Conservation (phyloP, 2,113 vertebrate genomes). For the Ellobius talpinus region DNA sequence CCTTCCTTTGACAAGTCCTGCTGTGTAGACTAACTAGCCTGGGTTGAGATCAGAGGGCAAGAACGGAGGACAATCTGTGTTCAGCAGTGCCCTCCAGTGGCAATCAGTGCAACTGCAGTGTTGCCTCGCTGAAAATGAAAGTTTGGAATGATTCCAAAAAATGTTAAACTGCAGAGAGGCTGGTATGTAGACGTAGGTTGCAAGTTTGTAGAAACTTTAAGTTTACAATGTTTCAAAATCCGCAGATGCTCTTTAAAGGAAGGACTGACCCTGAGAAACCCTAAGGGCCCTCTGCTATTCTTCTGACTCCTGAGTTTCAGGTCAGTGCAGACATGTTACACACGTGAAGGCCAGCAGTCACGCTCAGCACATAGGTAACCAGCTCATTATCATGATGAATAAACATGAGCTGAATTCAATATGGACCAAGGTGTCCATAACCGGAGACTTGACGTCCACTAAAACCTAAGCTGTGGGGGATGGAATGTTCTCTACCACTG, state of each 20-base stretch:
- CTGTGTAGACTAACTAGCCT: background rate
- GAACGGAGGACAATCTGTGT: background rate
- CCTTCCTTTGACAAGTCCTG: background rate
- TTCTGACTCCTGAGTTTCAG: background rate
- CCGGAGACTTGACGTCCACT: background rate
- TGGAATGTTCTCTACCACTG: background rate
- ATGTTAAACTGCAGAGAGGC: background rate
- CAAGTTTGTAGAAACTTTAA: conserved; percentile 1
- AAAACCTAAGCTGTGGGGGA: background rate
- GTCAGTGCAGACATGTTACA: background rate
- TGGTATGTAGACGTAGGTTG: accelerated
- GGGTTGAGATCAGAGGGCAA: no score
- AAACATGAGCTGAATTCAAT: background rate
- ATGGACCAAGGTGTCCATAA: background rate
- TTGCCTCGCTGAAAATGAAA: background rate
- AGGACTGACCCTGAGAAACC: background rate
- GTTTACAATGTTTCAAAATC: conserved; percentile 6
- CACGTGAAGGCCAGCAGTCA: background rate
- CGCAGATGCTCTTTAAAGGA: background rate
- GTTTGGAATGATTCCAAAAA: background rate
- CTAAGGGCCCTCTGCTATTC: background rate
- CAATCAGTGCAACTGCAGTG: background rate
- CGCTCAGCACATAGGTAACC: background rate
- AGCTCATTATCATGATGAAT: background rate
- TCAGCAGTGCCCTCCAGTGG: background rate